A percentile compares a stretch with the other conserved stretches of the same genome.
These are phyloP conservation scores for Glandiceps talaboti DNA, from an alignment of 53 echinoderm and acorn worm genomes.

Conservation along the genomic window DNA sequence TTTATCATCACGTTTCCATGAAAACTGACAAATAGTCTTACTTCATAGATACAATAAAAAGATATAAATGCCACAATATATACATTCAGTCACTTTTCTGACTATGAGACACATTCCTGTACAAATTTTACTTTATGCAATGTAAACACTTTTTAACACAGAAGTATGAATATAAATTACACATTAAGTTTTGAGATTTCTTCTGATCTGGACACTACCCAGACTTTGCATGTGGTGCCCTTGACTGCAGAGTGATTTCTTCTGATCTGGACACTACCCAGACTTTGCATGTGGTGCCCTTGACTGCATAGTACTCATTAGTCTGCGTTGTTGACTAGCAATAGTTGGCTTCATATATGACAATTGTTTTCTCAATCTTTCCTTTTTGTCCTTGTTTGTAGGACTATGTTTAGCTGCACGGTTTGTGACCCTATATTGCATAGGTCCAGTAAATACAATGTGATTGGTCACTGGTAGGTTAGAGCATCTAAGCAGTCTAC, in stretches of 20 bases:
- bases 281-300: not conserved
- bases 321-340: not conserved
- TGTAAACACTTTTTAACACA: too few species aligned
- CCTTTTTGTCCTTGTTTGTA: not conserved
- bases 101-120: too few species aligned
- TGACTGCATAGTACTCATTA: not conserved
- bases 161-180: too few species aligned
- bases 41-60: too few species aligned
- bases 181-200: too few species aligned
- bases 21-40: too few species aligned
- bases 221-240: not conserved
- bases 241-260: not conserved
- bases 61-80: too few species aligned
- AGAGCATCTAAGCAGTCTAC: not conserved
- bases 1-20: too few species aligned
- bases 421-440: not conserved
- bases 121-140: too few species aligned
- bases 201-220: too few species aligned
- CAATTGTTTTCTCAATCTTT: not conserved
- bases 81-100: too few species aligned
- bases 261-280: too few species aligned
- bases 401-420: not conserved
- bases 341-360: not conserved
- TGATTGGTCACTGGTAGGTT: not conserved
- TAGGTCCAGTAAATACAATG: not conserved